Evolutionary conservation across 2,113 vertebrate genomes (phyloP), one percentile per base, ranked within the genome.

Genomic region (Syngnathus floridae): DNA sequence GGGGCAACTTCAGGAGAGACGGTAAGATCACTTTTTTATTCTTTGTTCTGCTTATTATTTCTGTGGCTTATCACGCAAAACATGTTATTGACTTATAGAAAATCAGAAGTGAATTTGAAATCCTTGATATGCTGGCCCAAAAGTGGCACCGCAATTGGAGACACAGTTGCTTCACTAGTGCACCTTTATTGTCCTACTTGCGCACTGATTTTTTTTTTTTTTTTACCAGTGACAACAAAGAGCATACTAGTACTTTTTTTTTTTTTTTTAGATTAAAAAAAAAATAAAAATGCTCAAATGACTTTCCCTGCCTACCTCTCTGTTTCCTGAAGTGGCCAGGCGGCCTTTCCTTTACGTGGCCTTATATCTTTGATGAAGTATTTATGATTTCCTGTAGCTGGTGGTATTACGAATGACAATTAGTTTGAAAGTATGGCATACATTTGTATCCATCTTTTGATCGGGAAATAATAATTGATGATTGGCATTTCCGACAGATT

Each of bases 1-100:
- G 80, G 40, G 71, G 83, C 38, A 89, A 84, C 82, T 43, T 52
- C 37, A 78, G 85, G 62, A 82, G 78, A 73, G 80, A 87, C 46
- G 88, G 88, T 89, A 61, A 87, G 88, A 41, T 21, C 7, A 17
- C 41, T 5, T 10, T 51, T 45, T 31, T 26, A 4, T 41, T 35
- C 3, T 37, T 48, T 48, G 2, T 48, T 48, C 7, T 51, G 19
- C 21, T 51, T 3, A 16, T 4, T 35, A 7, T 0, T 2, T 45
- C 40, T 22, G 40, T 10, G 4, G 11, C 19, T 21, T 21, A 36
- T 37, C 19, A 38, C 37, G 21, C 17, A 59, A 4, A 13, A 26
- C 22, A 22, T n/a, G 17, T 13, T 22, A 2, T 51, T 54, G 48
- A 54, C 21, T 1, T 54, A 13, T 54, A 5, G 21, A 54, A 52